phyloP scores from a whole-genome alignment of 2,888 invertebrate species.

The Elgonia sp. region DNA sequence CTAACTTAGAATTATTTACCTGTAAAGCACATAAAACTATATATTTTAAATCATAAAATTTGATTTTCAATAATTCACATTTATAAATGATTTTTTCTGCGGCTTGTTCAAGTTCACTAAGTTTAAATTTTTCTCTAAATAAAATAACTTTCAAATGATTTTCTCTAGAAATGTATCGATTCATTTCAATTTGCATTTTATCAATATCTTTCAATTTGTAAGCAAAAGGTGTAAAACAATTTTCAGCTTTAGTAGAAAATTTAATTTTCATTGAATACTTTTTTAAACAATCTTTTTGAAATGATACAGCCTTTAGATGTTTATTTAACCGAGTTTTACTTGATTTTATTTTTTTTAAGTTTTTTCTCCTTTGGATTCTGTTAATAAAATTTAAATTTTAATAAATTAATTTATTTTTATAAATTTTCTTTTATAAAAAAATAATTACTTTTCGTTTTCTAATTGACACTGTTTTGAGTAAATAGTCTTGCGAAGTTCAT shows the following conservation, averaged over 20 bases:
- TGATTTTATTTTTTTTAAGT: neutral
- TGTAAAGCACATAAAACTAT: constrained; percentile 78
- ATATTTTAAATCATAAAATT: constrained; percentile 80
- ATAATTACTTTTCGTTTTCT: constrained; percentile 41
- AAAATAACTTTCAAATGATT: constrained; percentile 15
- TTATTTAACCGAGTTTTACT: neutral
- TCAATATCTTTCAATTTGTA: neutral
- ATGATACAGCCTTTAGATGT: neutral
- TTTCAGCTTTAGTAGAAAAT: neutral
- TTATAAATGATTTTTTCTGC: constrained; percentile 13
- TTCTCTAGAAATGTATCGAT: neutral
- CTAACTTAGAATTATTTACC: constrained; percentile 72
- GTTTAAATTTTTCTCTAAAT: constrained; percentile 1
- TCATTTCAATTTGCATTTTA: neutral
- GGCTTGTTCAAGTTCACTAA: constrained; percentile 18
- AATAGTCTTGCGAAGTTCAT: constrained; percentile 36
- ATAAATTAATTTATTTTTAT: constrained; percentile 10
- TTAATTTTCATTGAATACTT: neutral
- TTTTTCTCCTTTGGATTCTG: neutral
- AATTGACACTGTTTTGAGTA: constrained; percentile 23
- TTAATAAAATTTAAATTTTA: neutral
- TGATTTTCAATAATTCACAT: constrained; percentile 61
- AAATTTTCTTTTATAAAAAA: neutral
- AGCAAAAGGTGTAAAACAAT: neutral
- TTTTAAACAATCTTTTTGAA: neutral